Evolutionary conservation across 2,113 vertebrate species (phyloP).

Genomic region (Pithys albifrons): DNA sequence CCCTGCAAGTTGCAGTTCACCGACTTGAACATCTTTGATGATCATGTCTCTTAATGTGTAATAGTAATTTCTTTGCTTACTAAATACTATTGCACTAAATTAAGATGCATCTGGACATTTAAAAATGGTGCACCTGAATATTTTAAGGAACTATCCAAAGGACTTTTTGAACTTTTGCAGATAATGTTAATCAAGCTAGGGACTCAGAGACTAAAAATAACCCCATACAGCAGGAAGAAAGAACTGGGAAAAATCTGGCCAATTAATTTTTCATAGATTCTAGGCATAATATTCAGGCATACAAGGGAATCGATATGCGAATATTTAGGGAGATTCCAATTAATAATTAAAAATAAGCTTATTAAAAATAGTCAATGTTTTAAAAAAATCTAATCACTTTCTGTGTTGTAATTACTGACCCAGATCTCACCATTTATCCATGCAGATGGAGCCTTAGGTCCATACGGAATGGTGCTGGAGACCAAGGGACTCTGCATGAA

Average conservation of each 20-base stretch:
- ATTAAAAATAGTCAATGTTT: constrained; percentile 12
- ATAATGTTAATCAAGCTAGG: constrained; percentile 5
- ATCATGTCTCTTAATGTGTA: neutral
- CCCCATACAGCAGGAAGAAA: neutral
- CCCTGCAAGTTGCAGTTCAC: neutral
- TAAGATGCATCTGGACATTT: neutral
- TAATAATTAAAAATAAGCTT: constrained; percentile 44
- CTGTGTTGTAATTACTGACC: constrained; percentile 19
- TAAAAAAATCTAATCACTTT: neutral
- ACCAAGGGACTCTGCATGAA: neutral
- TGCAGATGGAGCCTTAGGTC: neutral
- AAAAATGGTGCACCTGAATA: constrained; percentile 19
- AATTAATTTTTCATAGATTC: constrained; percentile 37
- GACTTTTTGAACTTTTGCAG: constrained; percentile 29
- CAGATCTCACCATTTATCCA: neutral
- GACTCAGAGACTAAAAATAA: constrained; percentile 38
- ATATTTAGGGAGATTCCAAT: constrained; percentile 43
- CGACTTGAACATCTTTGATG: neutral
- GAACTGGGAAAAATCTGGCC: constrained; percentile 12
- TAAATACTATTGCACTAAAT: neutral
- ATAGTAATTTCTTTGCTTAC: constrained; percentile 1
- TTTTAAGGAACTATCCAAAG: neutral
- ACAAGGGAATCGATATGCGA: constrained; percentile 9
- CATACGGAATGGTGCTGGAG: neutral
- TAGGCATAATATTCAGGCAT: constrained; percentile 36